phyloP scores from a whole-genome alignment of 1,140 invertebrate genomes.

The Drosophila burlai region DNA sequence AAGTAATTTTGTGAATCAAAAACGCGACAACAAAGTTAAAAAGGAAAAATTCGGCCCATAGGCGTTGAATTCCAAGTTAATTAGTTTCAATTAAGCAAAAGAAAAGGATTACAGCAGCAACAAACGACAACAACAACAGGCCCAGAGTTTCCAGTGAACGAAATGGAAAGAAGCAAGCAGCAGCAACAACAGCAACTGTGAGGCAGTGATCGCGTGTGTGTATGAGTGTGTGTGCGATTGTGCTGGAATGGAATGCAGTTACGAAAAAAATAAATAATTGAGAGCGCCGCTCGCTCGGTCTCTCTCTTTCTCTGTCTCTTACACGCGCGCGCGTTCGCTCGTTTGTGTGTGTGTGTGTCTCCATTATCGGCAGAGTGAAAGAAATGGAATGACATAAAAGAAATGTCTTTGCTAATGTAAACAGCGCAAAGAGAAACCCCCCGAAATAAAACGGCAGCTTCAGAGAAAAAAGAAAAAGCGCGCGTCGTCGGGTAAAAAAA shows the following conservation, averaged over 20 bases:
- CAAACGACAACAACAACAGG: conserved; percentile 48
- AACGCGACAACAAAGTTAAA: neutral
- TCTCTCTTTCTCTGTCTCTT: conserved; percentile 31
- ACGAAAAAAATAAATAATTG: conserved; percentile 78
- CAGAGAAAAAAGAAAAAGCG: conserved; percentile 58
- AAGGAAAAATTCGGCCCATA: conserved; percentile 16
- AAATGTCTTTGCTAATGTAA: conserved; percentile 59
- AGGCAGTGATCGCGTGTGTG: conserved; percentile 49
- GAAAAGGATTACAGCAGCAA: conserved; percentile 31
- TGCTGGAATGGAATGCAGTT: conserved; percentile 81
- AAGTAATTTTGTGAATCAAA: conserved; percentile 12
- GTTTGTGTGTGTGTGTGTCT: conserved; percentile 27
- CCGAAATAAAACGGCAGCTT: conserved; percentile 36
- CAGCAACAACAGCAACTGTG: conserved; percentile 23
- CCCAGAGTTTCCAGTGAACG: conserved; percentile 32
- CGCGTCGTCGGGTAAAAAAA: conserved; percentile 60
- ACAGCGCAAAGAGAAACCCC: conserved; percentile 69
- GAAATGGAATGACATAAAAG: conserved; percentile 41
- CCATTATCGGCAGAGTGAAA: conserved; percentile 53
- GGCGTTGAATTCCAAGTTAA: conserved; percentile 57
- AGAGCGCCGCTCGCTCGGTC: conserved; percentile 68
- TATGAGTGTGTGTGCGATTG: conserved; percentile 50
- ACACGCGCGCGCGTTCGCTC: conserved; percentile 4
- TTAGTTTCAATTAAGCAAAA: conserved; percentile 73
- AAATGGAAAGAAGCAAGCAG: conserved; percentile 45